phyloP scores from a whole-genome alignment of 2,888 invertebrate species.

The Acanthosoma haemorrhoidale region DNA sequence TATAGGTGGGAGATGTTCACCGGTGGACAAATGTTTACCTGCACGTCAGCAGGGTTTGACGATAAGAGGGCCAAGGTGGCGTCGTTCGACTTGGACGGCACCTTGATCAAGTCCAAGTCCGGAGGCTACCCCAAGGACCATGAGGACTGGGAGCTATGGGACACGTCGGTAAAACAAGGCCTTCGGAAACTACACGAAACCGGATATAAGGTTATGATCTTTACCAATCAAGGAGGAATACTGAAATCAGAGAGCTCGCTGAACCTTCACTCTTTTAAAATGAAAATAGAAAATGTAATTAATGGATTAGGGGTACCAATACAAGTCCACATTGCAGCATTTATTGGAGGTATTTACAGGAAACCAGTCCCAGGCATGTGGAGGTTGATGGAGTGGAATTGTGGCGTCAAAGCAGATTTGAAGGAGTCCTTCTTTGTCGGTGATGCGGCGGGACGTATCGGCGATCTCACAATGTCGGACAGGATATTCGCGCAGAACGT shows the following conservation, averaged over 20 bases:
- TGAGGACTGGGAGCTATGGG: conserved; percentile 81
- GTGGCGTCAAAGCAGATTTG: background rate
- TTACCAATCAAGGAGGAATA: conserved; percentile 86
- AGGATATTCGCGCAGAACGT: conserved; percentile 80
- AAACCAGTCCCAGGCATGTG: conserved; percentile 92
- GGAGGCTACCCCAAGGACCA: conserved; percentile 78
- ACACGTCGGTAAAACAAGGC: conserved; percentile 58
- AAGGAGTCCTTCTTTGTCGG: conserved; percentile 71
- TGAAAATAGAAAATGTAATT: conserved; percentile 72
- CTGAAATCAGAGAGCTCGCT: conserved; percentile 47
- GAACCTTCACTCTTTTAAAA: conserved; percentile 66
- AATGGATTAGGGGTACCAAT: conserved; percentile 67
- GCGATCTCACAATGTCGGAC: conserved; percentile 84
- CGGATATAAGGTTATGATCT: conserved; percentile 79
- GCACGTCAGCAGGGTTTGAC: conserved; percentile 33
- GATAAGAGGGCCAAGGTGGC: conserved; percentile 58
- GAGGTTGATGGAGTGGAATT: conserved; percentile 46
- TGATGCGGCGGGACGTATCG: conserved; percentile 86
- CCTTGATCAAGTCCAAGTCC: conserved; percentile 84
- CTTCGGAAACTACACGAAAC: conserved; percentile 59
- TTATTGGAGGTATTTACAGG: conserved; percentile 61
- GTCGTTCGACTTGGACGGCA: conserved; percentile 93
- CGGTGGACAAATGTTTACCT: background rate
- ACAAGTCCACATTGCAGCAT: conserved; percentile 72
- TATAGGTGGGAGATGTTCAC: conserved; percentile 2